phyloP scores from a whole-genome alignment of 2,888 invertebrate species.

The Druceiella hillmani region DNA sequence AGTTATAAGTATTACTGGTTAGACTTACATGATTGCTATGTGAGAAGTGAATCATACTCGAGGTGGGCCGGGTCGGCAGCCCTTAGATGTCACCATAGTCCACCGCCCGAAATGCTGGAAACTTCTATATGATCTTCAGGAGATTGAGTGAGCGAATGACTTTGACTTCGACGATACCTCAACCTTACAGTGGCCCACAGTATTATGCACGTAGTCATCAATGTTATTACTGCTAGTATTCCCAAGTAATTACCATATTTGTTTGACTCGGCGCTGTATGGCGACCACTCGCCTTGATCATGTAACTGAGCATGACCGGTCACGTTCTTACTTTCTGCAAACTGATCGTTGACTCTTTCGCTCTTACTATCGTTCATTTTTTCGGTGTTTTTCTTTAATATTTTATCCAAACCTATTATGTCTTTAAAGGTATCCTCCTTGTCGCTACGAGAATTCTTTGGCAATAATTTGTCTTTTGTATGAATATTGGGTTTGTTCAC shows the following conservation, averaged over 20 bases:
- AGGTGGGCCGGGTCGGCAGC: slow-evolving; percentile 53
- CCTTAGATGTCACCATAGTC: slow-evolving; percentile 66
- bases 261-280: slow-evolving; percentile 35
- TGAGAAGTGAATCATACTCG: slow-evolving; percentile 53
- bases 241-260: slow-evolving; percentile 46
- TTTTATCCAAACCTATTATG: no score
- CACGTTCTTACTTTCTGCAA: slow-evolving; percentile 32
- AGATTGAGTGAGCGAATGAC: slow-evolving; percentile 30
- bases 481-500: slow-evolving; percentile 1
- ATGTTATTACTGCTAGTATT: slow-evolving; percentile 51
- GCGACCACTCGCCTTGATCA: slow-evolving; percentile 36
- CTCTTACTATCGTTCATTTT: slow-evolving; percentile 29
- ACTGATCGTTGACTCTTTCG: slow-evolving; percentile 28
- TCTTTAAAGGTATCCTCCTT: no score
- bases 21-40: slow-evolving; percentile 50
- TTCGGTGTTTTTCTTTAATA: no score
- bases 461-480: no score
- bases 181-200: slow-evolving; percentile 48
- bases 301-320: slow-evolving; percentile 28
- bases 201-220: slow-evolving; percentile 50
- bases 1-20: no score
- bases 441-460: no score
- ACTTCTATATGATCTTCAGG: slow-evolving; percentile 56
- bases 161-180: slow-evolving; percentile 37
- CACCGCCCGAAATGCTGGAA: slow-evolving; percentile 56